These are phyloP conservation scores for Tarsius wallacei DNA, from an alignment of 2,797 vertebrate species.

Conservation along the genomic window DNA sequence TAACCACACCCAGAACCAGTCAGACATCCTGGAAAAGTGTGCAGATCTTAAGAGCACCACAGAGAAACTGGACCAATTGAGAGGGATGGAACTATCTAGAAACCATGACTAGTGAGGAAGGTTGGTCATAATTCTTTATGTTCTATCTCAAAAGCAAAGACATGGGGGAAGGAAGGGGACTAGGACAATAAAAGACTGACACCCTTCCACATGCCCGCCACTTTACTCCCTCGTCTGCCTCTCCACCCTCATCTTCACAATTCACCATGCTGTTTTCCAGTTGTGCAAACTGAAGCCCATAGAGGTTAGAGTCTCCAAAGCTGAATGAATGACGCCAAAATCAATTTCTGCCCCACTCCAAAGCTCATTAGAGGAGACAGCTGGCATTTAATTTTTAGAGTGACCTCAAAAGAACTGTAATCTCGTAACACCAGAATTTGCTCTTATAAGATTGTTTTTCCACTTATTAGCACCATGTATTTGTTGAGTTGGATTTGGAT, in stretches of 20 bases:
- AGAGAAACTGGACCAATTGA: background rate
- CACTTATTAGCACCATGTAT: background rate
- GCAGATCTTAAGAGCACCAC: background rate
- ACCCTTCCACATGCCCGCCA: background rate
- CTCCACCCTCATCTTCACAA: background rate
- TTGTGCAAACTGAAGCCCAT: background rate
- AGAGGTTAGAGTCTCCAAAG: background rate
- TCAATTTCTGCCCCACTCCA: background rate
- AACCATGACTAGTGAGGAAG: background rate
- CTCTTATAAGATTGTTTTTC: background rate
- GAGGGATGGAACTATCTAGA: background rate
- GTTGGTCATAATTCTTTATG: background rate
- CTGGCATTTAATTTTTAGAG: background rate
- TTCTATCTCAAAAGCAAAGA: background rate
- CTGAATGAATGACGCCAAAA: background rate
- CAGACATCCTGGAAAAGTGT: background rate
- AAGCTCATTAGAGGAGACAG: slow-evolving; percentile 3
- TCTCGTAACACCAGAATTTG: background rate
- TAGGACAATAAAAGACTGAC: no score
- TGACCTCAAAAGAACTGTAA: background rate
- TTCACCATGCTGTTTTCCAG: background rate
- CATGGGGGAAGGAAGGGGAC: no score
- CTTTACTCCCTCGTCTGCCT: background rate
- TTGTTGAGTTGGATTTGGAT: slow-evolving; percentile 15
- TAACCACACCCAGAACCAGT: background rate